These are phyloP conservation scores for Anagyrus pseudococci DNA, from an alignment of 2,888 invertebrate species.

Conservation along the genomic window DNA sequence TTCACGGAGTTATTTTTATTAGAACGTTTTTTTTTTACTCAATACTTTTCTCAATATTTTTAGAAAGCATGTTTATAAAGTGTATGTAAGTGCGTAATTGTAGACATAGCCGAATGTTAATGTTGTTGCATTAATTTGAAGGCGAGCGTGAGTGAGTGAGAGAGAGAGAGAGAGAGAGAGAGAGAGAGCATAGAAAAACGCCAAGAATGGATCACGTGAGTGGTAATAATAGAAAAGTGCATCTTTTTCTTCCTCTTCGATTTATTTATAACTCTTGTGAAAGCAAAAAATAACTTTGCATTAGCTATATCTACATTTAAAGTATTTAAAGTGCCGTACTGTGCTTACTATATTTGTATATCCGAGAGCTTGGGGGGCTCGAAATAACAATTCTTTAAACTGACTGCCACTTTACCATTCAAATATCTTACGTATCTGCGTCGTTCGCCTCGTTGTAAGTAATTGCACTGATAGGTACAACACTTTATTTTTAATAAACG, in stretches of 20 bases:
- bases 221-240: conserved; percentile 16
- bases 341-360: conserved; percentile 20
- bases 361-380: not conserved
- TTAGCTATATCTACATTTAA: conserved; percentile 7
- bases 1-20: too few relatives aligned
- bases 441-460: not conserved
- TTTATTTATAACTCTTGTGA: conserved; percentile 30
- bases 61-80: too few relatives aligned
- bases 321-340: conserved; percentile 14
- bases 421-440: conserved; percentile 2
- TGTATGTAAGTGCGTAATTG: too few relatives aligned
- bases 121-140: too few relatives aligned
- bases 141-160: too few relatives aligned
- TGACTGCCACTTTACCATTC: conserved; percentile 28
- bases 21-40: too few relatives aligned
- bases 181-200: too few relatives aligned
- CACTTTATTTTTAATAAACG: conserved; percentile 7
- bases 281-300: conserved; percentile 15
- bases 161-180: too few relatives aligned
- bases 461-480: conserved; percentile 22
- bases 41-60: too few relatives aligned
- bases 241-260: conserved; percentile 19
- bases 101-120: too few relatives aligned
- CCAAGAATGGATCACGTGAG: conserved; percentile 2
- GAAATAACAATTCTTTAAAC: conserved; percentile 17